Percentiles rank a stretch among this genome's conserved stretches.
Evolutionary conservation across 2,888 invertebrate species (phyloP).

Genomic region (Erynnis tages): DNA sequence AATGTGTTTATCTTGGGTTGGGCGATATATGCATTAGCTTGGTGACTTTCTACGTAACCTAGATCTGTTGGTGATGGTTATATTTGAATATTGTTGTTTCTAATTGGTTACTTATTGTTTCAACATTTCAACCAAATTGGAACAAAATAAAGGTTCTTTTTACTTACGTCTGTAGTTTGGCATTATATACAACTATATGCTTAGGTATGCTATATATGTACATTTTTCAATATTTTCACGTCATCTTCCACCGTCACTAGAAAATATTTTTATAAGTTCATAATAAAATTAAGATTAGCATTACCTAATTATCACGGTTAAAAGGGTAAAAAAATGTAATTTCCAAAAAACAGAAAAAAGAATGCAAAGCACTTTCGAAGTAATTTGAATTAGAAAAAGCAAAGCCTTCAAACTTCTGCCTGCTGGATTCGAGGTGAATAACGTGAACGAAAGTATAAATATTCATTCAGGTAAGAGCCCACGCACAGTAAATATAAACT

Average conservation of each 20-base stretch:
- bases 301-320: no score
- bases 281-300: no score
- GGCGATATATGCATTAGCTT: background rate
- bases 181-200: no score
- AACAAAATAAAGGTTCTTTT: no score
- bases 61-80: background rate
- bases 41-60: background rate
- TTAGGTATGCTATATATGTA: no score
- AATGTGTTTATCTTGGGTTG: constrained; percentile 16
- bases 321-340: no score
- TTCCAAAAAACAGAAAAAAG: background rate
- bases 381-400: constrained; percentile 57
- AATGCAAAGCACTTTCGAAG: constrained; percentile 43
- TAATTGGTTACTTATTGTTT: no score
- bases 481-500: constrained; percentile 79
- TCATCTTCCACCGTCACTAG: no score
- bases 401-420: constrained; percentile 54
- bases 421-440: constrained; percentile 65
- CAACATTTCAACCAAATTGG: no score
- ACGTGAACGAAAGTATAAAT: constrained; percentile 71
- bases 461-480: constrained; percentile 67
- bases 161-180: no score
- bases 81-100: background rate
- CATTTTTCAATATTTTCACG: no score
- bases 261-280: no score